A percentile compares a stretch with the other conserved stretches of the same genome.
These are phyloP conservation scores for Drosophila ambigua DNA, from an alignment of 1,140 invertebrate species.

Conservation along the genomic window DNA sequence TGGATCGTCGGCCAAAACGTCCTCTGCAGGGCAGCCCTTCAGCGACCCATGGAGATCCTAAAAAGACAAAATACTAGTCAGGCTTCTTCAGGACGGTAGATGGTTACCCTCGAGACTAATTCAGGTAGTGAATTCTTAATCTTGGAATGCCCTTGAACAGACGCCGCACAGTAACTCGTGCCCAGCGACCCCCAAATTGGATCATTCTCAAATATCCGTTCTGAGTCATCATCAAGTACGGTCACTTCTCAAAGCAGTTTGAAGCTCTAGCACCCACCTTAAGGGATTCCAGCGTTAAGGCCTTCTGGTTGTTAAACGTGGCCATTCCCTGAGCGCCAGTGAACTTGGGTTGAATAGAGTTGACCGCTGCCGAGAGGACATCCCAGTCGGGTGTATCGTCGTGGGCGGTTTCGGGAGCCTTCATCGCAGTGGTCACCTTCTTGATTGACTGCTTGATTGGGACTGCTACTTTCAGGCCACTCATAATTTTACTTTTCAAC, in stretches of 20 bases:
- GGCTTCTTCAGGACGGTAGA: background rate
- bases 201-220: slow-evolving; percentile 70
- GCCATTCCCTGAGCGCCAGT: slow-evolving; percentile 73
- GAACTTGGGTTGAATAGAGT: slow-evolving; percentile 67
- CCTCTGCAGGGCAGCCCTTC: slow-evolving; percentile 86
- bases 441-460: slow-evolving; percentile 9
- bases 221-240: slow-evolving; percentile 55
- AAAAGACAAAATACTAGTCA: slow-evolving; percentile 4
- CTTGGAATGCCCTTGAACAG: slow-evolving; percentile 19
- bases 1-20: slow-evolving; percentile 87
- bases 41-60: slow-evolving; percentile 90
- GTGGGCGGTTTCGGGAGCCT: background rate
- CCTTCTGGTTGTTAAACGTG: slow-evolving; percentile 75
- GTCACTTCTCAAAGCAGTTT: background rate
- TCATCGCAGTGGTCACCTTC: slow-evolving; percentile 11
- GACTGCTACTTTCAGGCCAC: slow-evolving; percentile 27
- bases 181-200: slow-evolving; percentile 27
- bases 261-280: slow-evolving; percentile 52
- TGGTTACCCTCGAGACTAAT: background rate
- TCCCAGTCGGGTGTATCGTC: slow-evolving; percentile 36
- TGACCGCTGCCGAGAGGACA: slow-evolving; percentile 59
- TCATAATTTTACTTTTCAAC: slow-evolving; percentile 20
- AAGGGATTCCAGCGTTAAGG: slow-evolving; percentile 69
- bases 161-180: slow-evolving; percentile 72
- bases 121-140: slow-evolving; percentile 56